phyloP scores from a whole-genome alignment of 2,888 invertebrate genomes.

The Apocheima hispidaria region DNA sequence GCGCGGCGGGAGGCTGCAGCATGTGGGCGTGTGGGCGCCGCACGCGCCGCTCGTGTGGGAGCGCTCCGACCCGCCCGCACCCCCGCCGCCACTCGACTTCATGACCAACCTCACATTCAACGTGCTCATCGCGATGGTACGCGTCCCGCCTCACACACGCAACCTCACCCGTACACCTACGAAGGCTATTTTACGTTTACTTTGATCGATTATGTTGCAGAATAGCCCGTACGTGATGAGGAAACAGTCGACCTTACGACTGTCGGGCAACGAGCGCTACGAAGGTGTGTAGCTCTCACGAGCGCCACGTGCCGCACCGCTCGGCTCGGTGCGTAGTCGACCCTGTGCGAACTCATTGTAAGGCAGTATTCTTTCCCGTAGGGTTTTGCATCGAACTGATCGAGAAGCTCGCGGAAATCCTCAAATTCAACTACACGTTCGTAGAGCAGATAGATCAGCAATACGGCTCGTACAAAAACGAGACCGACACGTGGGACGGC shows the following conservation, averaged over 20 bases:
- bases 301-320: not conserved
- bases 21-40: slow-evolving; percentile 64
- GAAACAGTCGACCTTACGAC: slow-evolving; percentile 87
- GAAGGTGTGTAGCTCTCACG: slow-evolving; percentile 85
- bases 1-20: slow-evolving; percentile 64
- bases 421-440: slow-evolving; percentile 94
- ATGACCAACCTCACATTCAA: slow-evolving; percentile 78
- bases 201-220: slow-evolving; percentile 73
- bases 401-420: slow-evolving; percentile 89
- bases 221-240: slow-evolving; percentile 95
- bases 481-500: slow-evolving; percentile 88
- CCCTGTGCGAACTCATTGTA: too few relatives aligned
- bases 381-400: slow-evolving; percentile 96
- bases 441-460: slow-evolving; percentile 89
- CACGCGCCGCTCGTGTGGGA: slow-evolving; percentile 61
- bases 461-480: slow-evolving; percentile 88
- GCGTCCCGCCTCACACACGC: too few relatives aligned
- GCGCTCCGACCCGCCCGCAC: slow-evolving; percentile 53
- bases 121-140: slow-evolving; percentile 68
- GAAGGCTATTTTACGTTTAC: not conserved
- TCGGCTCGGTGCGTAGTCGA: too few relatives aligned
- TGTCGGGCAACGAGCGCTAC: slow-evolving; percentile 92
- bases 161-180: too few relatives aligned
- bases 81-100: slow-evolving; percentile 60
- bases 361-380: slow-evolving; percentile 66